Base-by-base conservation (phyloP, 2,113 vertebrate genomes). In the Xenopus borealis region DNA sequence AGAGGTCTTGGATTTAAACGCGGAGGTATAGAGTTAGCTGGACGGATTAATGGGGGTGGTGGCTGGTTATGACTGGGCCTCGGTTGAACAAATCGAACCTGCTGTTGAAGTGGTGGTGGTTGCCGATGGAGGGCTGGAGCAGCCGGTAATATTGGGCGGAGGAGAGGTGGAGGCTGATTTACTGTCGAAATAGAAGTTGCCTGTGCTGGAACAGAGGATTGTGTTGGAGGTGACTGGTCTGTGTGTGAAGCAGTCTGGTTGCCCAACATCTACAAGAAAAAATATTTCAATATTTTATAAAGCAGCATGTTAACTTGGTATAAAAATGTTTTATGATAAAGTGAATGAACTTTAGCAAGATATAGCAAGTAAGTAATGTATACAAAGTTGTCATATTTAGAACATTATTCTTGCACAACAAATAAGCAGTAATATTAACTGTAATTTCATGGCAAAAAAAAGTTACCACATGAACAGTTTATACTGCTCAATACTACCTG, bases 41-140 rank as follows among this genome's bases (percentile, higher is more conserved):
- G 97, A 55, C 97, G 95, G 78, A 98, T 97, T 79, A 99, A 94
- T 0, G 96, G 92, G 0, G 92, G 97, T 0, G 96, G 97, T 0
- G 96, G 97, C 85, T 97, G 95, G 78, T 97, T 94, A 2, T 95
- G 87, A 1, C 93, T 87, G 19, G 95, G 92, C 76, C 95, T 91
- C 61, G 95, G 95, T 83, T 96, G 96, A 68, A 94, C 88, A 82
- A 97, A 97, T 44, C 96, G 94, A 0, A 94, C 94, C 86, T 98
- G 97, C 81, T 98, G 96, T 81, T 98, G 96, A 1, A 97, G 94
- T 0, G 96, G 96, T 0, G 96, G 96, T 1, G 97, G 97, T 86
- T 98, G 97, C 19, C 95, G 93, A 81, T 97, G 97, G 50, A 98
- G 91, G 13, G 95, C 94, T 0, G 97, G 96, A 64, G 96, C 94